Evolutionary conservation across 2,888 invertebrate genomes (phyloP), one percentile per base, ranked within the genome.

Genomic region (Criorhina ranunculi): DNA sequence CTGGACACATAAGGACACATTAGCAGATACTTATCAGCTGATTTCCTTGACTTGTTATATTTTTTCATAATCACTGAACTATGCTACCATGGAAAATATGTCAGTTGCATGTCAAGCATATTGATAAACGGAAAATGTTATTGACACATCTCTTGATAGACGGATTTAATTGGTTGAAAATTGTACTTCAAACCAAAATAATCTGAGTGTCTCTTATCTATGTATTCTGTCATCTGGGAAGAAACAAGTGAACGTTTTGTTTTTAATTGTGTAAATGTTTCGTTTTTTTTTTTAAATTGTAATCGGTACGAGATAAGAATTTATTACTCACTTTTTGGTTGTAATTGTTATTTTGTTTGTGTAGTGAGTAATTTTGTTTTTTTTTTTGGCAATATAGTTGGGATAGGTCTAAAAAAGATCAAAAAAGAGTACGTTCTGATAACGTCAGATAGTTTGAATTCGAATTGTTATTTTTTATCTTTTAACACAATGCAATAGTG

Each of bases 281-380:
- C n/a, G 24, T 24, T 3, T 24, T 33, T 24, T 33, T 31, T 33
- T n/a, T n/a, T n/a, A n/a, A n/a, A 49, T n/a, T 29, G 5, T 29
- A n/a, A 29, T 11, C 6, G 6, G 9, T 46, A 46, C 33, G 33
- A 46, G 33, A 69, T 69, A 69, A 69, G 55, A 69, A 40, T 53
- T 55, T 44, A 55, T 55, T 44, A 24, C 12, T 12, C 15, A n/a
- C n/a, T 33, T 46, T 17, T 37, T 11, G 6, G 7, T 35, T 37
- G 37, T 37, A 19, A 35, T 37, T 40, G 4, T 57, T 19, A 60
- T 60, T 31, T 6, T 31, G 29, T 15, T 29, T 42, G 24, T 12
- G 49, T 60, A 37, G 29, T 37, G 35, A 49, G 24, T n/a, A 24
- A 40, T 42, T 60, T 42, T 42, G 9, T 59, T 42, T 40, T 31